phyloP scores from a whole-genome alignment of 1,140 invertebrate species.

The Drosophila insularis region DNA sequence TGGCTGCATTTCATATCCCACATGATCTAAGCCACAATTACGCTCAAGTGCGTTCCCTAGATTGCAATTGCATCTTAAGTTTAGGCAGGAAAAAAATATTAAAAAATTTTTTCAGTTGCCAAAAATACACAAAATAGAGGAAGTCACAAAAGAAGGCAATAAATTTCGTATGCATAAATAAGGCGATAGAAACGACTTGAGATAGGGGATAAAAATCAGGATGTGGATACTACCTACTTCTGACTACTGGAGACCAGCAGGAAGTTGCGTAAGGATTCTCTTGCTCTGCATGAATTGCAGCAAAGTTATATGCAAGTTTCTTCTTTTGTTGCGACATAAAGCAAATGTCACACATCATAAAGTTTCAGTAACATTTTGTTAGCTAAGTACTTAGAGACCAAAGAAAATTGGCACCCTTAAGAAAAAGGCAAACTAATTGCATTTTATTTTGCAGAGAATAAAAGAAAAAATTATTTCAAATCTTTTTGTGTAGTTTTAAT shows the following conservation, averaged over 20 bases:
- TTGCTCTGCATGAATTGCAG: neutral
- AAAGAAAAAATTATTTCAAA: constrained; percentile 8
- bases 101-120: constrained; percentile 65
- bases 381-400: constrained; percentile 17
- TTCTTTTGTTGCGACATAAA: constrained; percentile 24
- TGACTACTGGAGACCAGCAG: constrained; percentile 46
- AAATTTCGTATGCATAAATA: constrained; percentile 75
- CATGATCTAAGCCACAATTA: constrained; percentile 59
- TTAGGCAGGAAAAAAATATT: constrained; percentile 17
- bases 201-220: constrained; percentile 37
- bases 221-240: constrained; percentile 47
- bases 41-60: constrained; percentile 76
- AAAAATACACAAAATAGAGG: constrained; percentile 73
- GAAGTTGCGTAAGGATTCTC: constrained; percentile 62
- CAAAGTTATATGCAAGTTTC: constrained; percentile 10
- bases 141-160: constrained; percentile 62
- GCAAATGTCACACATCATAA: constrained; percentile 63
- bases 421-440: constrained; percentile 36
- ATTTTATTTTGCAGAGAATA: constrained; percentile 18
- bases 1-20: constrained; percentile 25
- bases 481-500: constrained; percentile 66
- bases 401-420: constrained; percentile 29
- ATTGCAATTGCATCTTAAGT: constrained; percentile 65
- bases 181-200: constrained; percentile 47
- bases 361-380: constrained; percentile 42